These are phyloP conservation scores for Abrostola triplasia DNA, from an alignment of 2,888 invertebrate genomes.

Conservation along the genomic window DNA sequence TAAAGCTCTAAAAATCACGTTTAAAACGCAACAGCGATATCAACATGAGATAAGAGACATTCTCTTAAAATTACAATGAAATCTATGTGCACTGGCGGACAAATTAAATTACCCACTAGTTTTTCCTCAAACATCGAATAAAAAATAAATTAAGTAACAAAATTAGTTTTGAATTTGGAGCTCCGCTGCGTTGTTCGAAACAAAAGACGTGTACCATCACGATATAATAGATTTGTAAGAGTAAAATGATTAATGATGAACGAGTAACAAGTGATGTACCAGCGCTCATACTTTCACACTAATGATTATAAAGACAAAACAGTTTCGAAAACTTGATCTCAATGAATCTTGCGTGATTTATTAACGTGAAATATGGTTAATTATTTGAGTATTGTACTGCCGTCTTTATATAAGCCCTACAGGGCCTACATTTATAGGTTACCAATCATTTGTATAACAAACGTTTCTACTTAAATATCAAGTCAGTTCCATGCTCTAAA, in stretches of 20 bases:
- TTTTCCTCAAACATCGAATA: constrained; percentile 20
- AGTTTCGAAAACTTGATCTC: constrained; percentile 52
- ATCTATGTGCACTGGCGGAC: constrained; percentile 8
- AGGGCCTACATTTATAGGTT: too few species aligned
- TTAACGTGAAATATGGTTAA: constrained; percentile 34
- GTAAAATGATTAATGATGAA: constrained; percentile 52
- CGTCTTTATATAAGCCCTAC: too few species aligned
- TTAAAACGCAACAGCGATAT: constrained; percentile 6
- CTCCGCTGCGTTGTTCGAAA: constrained; percentile 19
- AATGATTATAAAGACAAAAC: constrained; percentile 58
- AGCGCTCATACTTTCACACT: constrained; percentile 53
- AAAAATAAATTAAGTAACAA: constrained; percentile 21
- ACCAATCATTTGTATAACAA: too few species aligned
- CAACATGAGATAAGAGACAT: constrained; percentile 5
- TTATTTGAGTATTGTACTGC: constrained; percentile 9
- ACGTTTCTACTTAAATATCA: too few species aligned
- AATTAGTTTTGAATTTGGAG: constrained; percentile 39
- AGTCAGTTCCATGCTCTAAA: too few species aligned
- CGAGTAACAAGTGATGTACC: constrained; percentile 50
- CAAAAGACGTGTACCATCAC: constrained; percentile 39
- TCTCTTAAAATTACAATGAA: constrained; percentile 11
- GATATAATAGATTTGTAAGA: constrained; percentile 56
- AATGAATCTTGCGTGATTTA: constrained; percentile 51
- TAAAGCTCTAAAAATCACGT: neutral
- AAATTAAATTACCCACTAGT: constrained; percentile 23